phyloP scores from a whole-genome alignment of 2,888 invertebrate species.

The Ceraclea dissimilis region DNA sequence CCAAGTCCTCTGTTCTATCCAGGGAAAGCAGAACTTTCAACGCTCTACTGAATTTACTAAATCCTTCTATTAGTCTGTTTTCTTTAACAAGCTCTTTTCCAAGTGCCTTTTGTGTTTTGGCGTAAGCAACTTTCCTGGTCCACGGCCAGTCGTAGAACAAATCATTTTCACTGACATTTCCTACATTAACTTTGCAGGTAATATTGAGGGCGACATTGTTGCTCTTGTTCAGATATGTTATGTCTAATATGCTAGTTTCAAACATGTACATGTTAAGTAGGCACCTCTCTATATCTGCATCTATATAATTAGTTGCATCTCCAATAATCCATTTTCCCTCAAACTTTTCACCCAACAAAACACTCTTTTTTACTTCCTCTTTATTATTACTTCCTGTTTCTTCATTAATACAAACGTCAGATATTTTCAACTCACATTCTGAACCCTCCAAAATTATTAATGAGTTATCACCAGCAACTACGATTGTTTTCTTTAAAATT shows the following conservation, averaged over 20 bases:
- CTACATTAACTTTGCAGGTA: constrained; percentile 39
- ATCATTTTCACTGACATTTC: constrained; percentile 40
- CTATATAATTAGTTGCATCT: constrained; percentile 41
- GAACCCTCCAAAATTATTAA: constrained; percentile 43
- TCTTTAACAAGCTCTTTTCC: constrained; percentile 59
- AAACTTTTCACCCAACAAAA: constrained; percentile 34
- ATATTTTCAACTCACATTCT: constrained; percentile 37
- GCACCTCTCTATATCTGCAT: constrained; percentile 47
- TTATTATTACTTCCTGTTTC: constrained; percentile 27
- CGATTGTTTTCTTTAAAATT: constrained; percentile 35
- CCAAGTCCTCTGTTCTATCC: constrained; percentile 50
- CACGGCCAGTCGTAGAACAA: constrained; percentile 51
- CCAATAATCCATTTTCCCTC: constrained; percentile 46
- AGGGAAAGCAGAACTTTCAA: constrained; percentile 65
- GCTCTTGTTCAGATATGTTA: constrained; percentile 35
- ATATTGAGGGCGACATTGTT: constrained; percentile 35
- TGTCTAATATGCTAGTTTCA: constrained; percentile 39
- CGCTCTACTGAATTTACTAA: constrained; percentile 63
- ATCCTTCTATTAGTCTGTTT: constrained; percentile 59
- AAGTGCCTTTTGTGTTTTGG: constrained; percentile 47
- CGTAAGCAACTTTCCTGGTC: constrained; percentile 44
- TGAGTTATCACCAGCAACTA: constrained; percentile 38
- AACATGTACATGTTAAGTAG: constrained; percentile 47
- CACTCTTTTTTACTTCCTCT: constrained; percentile 34
- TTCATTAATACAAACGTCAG: constrained; percentile 34